phyloP scores from a whole-genome alignment of 2,797 vertebrate genomes.

The Pseudomugil tenellus region DNA sequence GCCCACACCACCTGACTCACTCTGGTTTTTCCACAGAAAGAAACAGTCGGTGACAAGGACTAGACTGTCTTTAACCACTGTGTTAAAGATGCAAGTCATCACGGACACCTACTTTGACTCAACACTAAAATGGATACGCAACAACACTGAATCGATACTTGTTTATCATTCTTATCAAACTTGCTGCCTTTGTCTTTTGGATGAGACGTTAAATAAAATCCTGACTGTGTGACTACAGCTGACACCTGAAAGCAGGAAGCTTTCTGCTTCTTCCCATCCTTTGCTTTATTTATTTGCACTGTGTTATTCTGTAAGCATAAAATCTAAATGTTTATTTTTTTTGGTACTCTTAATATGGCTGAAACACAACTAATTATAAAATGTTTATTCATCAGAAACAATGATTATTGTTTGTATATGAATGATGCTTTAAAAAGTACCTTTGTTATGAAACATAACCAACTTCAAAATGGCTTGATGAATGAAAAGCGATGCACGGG shows the following conservation, averaged over 20 bases:
- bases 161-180: neutral
- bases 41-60: neutral
- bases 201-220: slow-evolving; percentile 54
- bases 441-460: no score
- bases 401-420: no score
- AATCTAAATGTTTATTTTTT: neutral
- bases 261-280: neutral
- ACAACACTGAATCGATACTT: neutral
- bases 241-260: neutral
- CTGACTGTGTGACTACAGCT: neutral
- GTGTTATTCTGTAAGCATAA: slow-evolving; percentile 5
- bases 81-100: neutral
- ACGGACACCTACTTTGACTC: slow-evolving; percentile 15
- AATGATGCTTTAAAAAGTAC: no score
- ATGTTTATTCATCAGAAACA: no score
- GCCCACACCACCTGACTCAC: slow-evolving; percentile 10
- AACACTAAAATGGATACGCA: slow-evolving; percentile 1
- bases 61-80: neutral
- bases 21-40: neutral
- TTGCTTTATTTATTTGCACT: slow-evolving; percentile 21
- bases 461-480: no score
- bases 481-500: no score
- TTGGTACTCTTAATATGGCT: neutral
- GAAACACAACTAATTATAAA: neutral
- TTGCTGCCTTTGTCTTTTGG: slow-evolving; percentile 34